Evolutionary conservation across 2,113 vertebrate genomes (phyloP).

Genomic region (Eulemur macaco): DNA sequence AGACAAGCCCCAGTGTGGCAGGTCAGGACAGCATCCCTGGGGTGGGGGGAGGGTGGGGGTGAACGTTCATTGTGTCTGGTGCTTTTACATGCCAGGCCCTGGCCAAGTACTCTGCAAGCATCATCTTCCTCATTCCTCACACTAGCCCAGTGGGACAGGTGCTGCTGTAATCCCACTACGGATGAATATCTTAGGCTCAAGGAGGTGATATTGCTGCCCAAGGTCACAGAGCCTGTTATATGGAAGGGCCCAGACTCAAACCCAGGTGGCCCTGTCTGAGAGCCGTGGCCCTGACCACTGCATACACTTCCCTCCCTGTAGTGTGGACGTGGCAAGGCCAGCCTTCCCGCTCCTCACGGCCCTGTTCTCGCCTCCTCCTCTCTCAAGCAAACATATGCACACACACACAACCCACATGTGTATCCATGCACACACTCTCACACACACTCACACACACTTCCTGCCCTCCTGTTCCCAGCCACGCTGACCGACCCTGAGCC

Average conservation of each 20-base stretch:
- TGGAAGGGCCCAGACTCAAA: neutral
- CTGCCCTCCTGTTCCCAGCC: neutral
- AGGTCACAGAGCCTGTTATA: neutral
- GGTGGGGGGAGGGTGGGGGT: accelerated
- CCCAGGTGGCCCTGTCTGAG: neutral
- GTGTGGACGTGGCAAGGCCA: neutral
- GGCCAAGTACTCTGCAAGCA: neutral
- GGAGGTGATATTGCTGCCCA: accelerated
- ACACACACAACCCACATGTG: neutral
- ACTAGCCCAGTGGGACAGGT: neutral
- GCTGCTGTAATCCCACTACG: neutral
- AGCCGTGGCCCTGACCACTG: neutral
- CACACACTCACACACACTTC: too few relatives aligned
- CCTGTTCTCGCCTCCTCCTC: neutral
- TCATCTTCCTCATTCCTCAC: neutral
- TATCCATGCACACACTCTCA: neutral
- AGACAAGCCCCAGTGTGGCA: neutral
- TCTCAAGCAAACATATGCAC: accelerated
- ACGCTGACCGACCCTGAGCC: neutral
- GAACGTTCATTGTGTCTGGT: accelerated
- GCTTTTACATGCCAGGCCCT: neutral
- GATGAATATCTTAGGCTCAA: neutral
- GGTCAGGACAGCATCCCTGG: neutral
- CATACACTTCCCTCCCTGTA: neutral
- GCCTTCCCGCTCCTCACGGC: neutral